Evolutionary conservation across 2,113 vertebrate species (phyloP), one percentile per base, ranked within the genome.

Genomic region (Leuciscus idus): DNA sequence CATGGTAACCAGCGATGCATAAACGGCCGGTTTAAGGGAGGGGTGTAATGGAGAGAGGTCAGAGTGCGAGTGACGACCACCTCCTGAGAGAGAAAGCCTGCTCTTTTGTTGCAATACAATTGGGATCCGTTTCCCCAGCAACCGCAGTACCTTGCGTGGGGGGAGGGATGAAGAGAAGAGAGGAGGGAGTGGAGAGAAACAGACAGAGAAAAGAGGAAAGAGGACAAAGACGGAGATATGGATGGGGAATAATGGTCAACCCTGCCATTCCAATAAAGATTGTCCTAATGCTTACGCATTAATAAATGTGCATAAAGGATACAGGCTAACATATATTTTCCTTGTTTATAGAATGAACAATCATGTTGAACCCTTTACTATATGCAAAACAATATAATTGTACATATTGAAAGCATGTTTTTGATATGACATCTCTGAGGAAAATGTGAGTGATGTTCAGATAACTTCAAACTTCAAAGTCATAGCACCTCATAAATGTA

Each of bases 81-180:
- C 95, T 94, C 92, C 94, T 80, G 89, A 86, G 92, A 93, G 91
- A 92, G 92, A 93, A 94, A 93, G 92, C 90, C 86, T 28, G 88
- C 91, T 90, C 87, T 93, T 95, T 95, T 95, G 95, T 95, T 93
- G 83, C 83, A 73, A 88, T 91, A 95, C 95, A 95, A 95, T 95
- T 89, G 93, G 91, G 92, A 94, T 87, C 77, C 0, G 94, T 95
- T 95, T 93, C 95, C 94, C 81, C 66, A 93, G 94, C 91, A 95
- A 95, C 94, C 83, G 89, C 90, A 89, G 92, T 93, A 90, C 88
- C 92, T 91, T 89, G 88, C 30, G 11, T 88, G 75, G 86, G 91
- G 94, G 92, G 91, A 87, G 83, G 78, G 76, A 81, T 62, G 66
- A 57, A 57, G 28, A 23, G 72, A 36, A 23, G 75, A 30, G 26